phyloP scores from a whole-genome alignment of 2,113 vertebrate genomes.

The Suncus etruscus region DNA sequence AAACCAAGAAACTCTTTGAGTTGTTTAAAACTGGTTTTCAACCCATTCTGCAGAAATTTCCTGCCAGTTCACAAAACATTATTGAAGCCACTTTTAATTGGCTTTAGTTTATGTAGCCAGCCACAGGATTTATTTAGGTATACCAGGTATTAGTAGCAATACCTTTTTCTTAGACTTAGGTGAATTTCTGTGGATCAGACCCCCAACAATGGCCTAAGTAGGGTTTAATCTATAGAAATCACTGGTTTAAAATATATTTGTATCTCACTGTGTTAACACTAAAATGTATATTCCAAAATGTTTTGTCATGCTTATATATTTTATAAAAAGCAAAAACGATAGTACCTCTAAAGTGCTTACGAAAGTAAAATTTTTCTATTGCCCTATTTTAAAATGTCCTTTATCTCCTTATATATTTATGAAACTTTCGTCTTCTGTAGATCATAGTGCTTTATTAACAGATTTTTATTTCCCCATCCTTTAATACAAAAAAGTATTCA shows the following conservation, averaged over 20 bases:
- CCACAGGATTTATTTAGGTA: no score
- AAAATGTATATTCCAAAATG: slow-evolving; percentile 30
- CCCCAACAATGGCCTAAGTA: no score
- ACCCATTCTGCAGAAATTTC: no score
- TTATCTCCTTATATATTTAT: slow-evolving; percentile 75
- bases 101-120: no score
- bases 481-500: slow-evolving; percentile 78
- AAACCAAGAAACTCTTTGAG: no score
- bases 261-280: slow-evolving; percentile 46
- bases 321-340: background rate
- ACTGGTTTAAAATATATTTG: slow-evolving; percentile 4
- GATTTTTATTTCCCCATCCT: slow-evolving; percentile 69
- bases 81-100: no score
- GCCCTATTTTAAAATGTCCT: slow-evolving; percentile 64
- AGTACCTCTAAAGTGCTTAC: slow-evolving; percentile 35
- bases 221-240: no score
- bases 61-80: no score
- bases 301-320: slow-evolving; percentile 35
- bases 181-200: no score
- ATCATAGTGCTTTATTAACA: slow-evolving; percentile 78
- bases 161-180: no score
- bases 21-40: no score
- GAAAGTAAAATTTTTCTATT: slow-evolving; percentile 60
- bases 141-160: no score
- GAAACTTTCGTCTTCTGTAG: slow-evolving; percentile 72